Evolutionary conservation across 2,797 vertebrate species (phyloP).

Genomic region (Dipus sagitta): DNA sequence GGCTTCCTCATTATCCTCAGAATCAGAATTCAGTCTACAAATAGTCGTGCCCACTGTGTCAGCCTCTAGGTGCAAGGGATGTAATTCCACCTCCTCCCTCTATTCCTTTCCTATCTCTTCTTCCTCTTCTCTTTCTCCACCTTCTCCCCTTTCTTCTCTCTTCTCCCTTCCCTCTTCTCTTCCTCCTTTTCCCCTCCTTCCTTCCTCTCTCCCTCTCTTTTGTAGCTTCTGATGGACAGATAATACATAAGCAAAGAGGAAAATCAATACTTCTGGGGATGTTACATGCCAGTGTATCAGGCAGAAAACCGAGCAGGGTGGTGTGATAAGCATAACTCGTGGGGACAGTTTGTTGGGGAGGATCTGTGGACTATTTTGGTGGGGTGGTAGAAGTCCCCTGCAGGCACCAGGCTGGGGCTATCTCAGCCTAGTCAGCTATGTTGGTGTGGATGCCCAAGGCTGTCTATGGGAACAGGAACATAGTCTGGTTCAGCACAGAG

Average conservation of each 20-base stretch:
- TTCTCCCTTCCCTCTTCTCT: no score
- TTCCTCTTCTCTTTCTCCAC: no score
- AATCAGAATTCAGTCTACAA: background rate
- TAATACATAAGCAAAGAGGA: background rate
- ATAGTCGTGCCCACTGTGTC: background rate
- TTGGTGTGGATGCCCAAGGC: background rate
- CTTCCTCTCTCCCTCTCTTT: background rate
- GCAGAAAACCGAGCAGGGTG: background rate
- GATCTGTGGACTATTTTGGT: background rate
- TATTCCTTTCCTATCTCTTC: background rate
- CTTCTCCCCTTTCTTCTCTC: no score
- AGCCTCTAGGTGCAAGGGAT: background rate
- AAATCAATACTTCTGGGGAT: background rate
- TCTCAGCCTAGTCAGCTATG: no score
- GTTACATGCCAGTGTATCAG: background rate
- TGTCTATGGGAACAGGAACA: background rate
- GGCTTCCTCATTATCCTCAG: background rate
- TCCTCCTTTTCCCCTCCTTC: background rate
- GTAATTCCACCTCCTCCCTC: accelerated
- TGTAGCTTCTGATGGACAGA: background rate
- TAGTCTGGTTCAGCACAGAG: background rate
- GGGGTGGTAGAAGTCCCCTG: no score
- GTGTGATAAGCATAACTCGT: no score
- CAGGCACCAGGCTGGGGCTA: no score
- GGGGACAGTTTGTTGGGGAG: background rate